phyloP scores from a whole-genome alignment of 53 echinoderm and acorn worm genomes.

The Hippasteria phrygiana region DNA sequence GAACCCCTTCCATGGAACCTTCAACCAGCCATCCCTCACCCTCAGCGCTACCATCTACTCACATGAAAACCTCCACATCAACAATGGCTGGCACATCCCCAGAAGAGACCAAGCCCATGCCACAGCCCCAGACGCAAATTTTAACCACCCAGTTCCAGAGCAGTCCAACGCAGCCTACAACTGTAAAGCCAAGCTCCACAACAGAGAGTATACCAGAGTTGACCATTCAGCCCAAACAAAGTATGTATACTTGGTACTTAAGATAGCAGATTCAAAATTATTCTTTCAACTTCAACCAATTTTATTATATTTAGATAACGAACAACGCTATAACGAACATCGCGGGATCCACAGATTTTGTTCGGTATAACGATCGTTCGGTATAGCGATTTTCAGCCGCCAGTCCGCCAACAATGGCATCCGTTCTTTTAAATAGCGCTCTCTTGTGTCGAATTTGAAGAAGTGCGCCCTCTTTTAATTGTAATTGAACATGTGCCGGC shows the following conservation, averaged over 20 bases:
- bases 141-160: constrained; percentile 28
- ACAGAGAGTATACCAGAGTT: constrained; percentile 29
- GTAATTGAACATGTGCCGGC: too few species aligned
- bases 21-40: not conserved
- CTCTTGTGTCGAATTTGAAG: too few species aligned
- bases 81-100: not conserved
- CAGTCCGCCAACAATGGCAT: too few species aligned
- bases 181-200: constrained; percentile 9
- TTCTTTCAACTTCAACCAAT: too few species aligned
- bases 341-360: too few species aligned
- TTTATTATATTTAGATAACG: too few species aligned
- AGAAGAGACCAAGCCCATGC: not conserved
- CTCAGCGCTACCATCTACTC: not conserved
- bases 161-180: constrained; percentile 32
- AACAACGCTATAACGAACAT: too few species aligned
- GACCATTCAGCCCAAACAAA: constrained; percentile 24
- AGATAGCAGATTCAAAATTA: too few species aligned
- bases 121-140: constrained; percentile 4
- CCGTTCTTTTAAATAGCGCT: too few species aligned
- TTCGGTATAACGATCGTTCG: too few species aligned
- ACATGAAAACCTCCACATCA: not conserved
- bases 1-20: not conserved
- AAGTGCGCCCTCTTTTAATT: too few species aligned
- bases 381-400: too few species aligned
- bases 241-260: constrained; percentile 1